Base-by-base conservation (phyloP, 2,113 vertebrate genomes). In the Taxidea taxus region DNA sequence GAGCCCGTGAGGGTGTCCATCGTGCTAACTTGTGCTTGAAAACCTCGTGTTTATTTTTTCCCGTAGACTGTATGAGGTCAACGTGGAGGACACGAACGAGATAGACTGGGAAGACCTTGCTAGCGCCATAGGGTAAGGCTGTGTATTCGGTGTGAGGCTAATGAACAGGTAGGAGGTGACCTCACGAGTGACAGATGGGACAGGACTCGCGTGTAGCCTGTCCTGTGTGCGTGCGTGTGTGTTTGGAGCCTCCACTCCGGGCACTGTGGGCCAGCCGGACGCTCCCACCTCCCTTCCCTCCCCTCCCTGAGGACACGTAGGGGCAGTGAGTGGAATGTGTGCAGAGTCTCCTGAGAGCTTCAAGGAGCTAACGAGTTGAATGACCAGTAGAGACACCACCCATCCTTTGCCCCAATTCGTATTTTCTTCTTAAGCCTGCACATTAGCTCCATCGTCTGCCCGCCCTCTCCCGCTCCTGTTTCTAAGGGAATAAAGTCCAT, bases 101-200 rank as follows among this genome's bases (percentile, higher is more conserved):
- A 64, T 99, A 16, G 98, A 99, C 58, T 99, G 99, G 99, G 98
- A 98, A 86, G 98, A 99, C 12, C 96, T 99, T 86, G 89, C 97
- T 56, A 2, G 66, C 15, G 4, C 7, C 51, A 29, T 99, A 4
- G 99, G 99, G 99, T 99, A 98, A 99, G 87, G 9, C 15, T 34
- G 15, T 62, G 47, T 42, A 13, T 64, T 97, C 66, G 44, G 39
- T 37, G 3, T 7, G 37, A 54, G 62, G 42, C 16, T 62, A 9
- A 34, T 8, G 12, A 39, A 23, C 82, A 66, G 49, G 1, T 29
- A 70, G 77, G 82, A 60, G 34, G 13, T 10, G 34, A n/a, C 37
- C 72, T 80, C 34, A 16, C 29, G 34, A n/a, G 34, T 58, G 15
- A 84, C 3, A 42, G 64, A 3, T 42, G 21, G 9, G 20, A n/a